Conservation (phyloP, 2,113 vertebrate species). For the Caranx ignobilis region DNA sequence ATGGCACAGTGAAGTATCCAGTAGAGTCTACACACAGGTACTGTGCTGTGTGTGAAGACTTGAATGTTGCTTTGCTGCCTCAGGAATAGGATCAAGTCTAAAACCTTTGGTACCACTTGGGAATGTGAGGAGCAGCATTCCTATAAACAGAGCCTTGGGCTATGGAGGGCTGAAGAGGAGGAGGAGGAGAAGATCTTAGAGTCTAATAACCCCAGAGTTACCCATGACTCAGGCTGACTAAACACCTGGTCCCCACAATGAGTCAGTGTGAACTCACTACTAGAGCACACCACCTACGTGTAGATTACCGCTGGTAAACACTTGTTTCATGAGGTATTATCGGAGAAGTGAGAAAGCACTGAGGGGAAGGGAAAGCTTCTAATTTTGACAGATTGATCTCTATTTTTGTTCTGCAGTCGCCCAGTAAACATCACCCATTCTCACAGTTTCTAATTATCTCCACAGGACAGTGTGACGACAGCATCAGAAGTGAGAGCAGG, state of each 20-base stretch:
- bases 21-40: slow-evolving; percentile 2
- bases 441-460: slow-evolving; percentile 28
- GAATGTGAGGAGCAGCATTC: slow-evolving; percentile 55
- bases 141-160: slow-evolving; percentile 53
- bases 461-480: slow-evolving; percentile 63
- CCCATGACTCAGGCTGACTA: slow-evolving; percentile 63
- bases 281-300: background rate
- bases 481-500: slow-evolving; percentile 33
- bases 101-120: slow-evolving; percentile 30
- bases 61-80: slow-evolving; percentile 9
- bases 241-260: slow-evolving; percentile 76
- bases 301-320: slow-evolving; percentile 46
- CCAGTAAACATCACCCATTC: slow-evolving; percentile 22
- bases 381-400: slow-evolving; percentile 9
- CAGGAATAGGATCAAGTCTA: slow-evolving; percentile 23
- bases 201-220: slow-evolving; percentile 31
- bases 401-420: slow-evolving; percentile 4
- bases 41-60: slow-evolving; percentile 7
- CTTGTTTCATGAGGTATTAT: slow-evolving; percentile 21
- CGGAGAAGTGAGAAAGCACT: slow-evolving; percentile 4
- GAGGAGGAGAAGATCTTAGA: slow-evolving; percentile 34
- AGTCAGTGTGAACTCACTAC: slow-evolving; percentile 65
- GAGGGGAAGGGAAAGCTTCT: slow-evolving; percentile 48
- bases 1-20: background rate
- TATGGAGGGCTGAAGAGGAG: slow-evolving; percentile 25